Evolutionary conservation across 1,140 invertebrate genomes (phyloP).

Genomic region (Ctenoplectra terminalis): DNA sequence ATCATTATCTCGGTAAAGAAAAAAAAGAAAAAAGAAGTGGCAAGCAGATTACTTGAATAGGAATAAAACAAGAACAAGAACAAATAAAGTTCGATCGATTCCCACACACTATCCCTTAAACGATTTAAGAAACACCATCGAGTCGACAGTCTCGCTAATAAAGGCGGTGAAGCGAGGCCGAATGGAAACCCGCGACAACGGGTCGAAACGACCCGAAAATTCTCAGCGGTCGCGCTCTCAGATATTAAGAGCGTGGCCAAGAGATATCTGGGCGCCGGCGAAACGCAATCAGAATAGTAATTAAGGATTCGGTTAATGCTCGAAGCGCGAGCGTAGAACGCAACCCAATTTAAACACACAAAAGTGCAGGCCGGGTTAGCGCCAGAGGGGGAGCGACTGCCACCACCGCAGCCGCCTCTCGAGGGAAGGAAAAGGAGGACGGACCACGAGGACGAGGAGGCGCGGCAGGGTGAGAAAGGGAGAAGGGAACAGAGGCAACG

Average conservation of each 20-base stretch:
- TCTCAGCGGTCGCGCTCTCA: slow-evolving; percentile 23
- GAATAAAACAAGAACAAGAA: neutral
- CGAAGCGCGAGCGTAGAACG: slow-evolving; percentile 71
- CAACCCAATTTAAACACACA: slow-evolving; percentile 77
- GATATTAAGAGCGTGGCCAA: slow-evolving; percentile 59
- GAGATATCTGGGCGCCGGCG: slow-evolving; percentile 57
- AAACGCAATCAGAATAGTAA: slow-evolving; percentile 79
- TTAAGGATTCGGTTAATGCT: slow-evolving; percentile 78
- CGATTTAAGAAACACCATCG: neutral
- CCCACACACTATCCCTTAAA: neutral
- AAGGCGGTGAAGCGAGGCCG: neutral
- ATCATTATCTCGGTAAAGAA: neutral
- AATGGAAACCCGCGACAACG: neutral
- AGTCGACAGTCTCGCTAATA: neutral
- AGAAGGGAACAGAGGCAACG: slow-evolving; percentile 37
- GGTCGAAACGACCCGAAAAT: slow-evolving; percentile 57
- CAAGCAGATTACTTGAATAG: no score
- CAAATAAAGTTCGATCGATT: neutral
- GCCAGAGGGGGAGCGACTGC: slow-evolving; percentile 35
- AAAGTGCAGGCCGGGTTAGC: slow-evolving; percentile 71
- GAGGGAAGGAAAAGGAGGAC: slow-evolving; percentile 47
- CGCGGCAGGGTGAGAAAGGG: slow-evolving; percentile 37
- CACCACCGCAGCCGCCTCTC: neutral
- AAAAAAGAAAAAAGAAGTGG: neutral
- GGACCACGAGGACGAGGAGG: slow-evolving; percentile 25